These are phyloP conservation scores for Neelides folsomi DNA, from an alignment of 2,888 invertebrate genomes.

Conservation along the genomic window DNA sequence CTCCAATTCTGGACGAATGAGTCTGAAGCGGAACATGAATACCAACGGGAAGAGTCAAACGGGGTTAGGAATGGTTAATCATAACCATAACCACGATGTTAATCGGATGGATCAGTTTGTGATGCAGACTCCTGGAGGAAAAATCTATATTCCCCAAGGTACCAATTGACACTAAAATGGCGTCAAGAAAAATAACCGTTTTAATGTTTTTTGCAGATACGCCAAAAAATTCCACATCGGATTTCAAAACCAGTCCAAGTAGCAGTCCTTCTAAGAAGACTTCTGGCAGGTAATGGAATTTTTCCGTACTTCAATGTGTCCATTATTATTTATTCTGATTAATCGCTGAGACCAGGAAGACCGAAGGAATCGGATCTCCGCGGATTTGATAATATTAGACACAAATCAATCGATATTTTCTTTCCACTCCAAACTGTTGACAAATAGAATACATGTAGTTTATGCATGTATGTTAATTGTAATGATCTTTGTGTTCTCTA, in stretches of 20 bases:
- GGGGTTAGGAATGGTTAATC: constrained; percentile 23
- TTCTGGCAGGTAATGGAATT: constrained; percentile 14
- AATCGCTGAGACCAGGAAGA: too few species aligned
- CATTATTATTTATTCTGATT: too few species aligned
- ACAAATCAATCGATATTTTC: too few species aligned
- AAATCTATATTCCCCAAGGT: constrained; percentile 33
- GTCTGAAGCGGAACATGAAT: constrained; percentile 31
- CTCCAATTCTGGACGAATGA: constrained; percentile 27
- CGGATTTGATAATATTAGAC: too few species aligned
- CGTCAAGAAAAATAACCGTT: too few species aligned
- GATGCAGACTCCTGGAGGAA: constrained; percentile 32
- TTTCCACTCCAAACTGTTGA: too few species aligned
- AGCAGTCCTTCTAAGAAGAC: constrained; percentile 32
- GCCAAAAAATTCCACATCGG: constrained; percentile 74
- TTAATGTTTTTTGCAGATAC: too few species aligned
- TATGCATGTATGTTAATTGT: constrained; percentile 1
- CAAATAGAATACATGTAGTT: neutral
- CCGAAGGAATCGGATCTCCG: too few species aligned
- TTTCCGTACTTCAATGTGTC: too few species aligned
- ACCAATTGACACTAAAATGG: neutral
- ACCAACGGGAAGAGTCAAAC: constrained; percentile 32
- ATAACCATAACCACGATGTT: constrained; percentile 19
- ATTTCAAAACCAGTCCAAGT: constrained; percentile 37
- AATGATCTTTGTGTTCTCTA: constrained; percentile 6
- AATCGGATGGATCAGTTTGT: constrained; percentile 32